Conservation (phyloP, 1,140 invertebrate species). For the Macrobrachium nipponense region DNA sequence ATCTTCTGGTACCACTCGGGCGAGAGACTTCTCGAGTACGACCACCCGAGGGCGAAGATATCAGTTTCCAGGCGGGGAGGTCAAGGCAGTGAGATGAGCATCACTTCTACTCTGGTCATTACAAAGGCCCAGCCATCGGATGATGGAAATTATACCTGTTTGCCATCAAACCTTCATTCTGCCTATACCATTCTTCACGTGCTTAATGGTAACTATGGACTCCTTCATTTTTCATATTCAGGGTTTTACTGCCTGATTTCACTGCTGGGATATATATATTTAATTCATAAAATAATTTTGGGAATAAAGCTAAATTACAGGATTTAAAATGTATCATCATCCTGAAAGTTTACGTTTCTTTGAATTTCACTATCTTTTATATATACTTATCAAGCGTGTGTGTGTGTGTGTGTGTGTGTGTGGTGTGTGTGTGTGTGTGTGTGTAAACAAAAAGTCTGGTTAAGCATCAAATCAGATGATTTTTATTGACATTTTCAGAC, state of each 20-base stretch:
- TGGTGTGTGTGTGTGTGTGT: too few relatives aligned
- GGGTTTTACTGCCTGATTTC: too few relatives aligned
- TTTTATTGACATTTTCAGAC: neutral
- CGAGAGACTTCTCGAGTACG: slow-evolving; percentile 53
- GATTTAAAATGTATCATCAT: too few relatives aligned
- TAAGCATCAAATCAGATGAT: too few relatives aligned
- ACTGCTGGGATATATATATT: too few relatives aligned
- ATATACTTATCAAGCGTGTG: too few relatives aligned
- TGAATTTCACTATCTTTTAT: neutral
- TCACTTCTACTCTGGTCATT: slow-evolving; percentile 62
- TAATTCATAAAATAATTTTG: too few relatives aligned
- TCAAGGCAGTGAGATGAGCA: slow-evolving; percentile 43
- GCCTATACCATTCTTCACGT: slow-evolving; percentile 66
- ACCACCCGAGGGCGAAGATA: slow-evolving; percentile 65
- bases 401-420: too few relatives aligned
- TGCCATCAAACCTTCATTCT: slow-evolving; percentile 66
- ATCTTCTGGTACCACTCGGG: slow-evolving; percentile 65
- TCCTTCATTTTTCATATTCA: too few relatives aligned
- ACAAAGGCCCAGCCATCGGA: slow-evolving; percentile 64
- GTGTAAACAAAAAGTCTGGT: too few relatives aligned
- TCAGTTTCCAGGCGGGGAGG: slow-evolving; percentile 64
- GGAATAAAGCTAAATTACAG: too few relatives aligned
- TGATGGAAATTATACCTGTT: slow-evolving; percentile 67
- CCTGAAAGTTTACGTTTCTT: neutral
- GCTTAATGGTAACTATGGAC: slow-evolving; percentile 64